Conservation (phyloP, 92 coral and sea anemone genomes). For the Meandrina meandrites region DNA sequence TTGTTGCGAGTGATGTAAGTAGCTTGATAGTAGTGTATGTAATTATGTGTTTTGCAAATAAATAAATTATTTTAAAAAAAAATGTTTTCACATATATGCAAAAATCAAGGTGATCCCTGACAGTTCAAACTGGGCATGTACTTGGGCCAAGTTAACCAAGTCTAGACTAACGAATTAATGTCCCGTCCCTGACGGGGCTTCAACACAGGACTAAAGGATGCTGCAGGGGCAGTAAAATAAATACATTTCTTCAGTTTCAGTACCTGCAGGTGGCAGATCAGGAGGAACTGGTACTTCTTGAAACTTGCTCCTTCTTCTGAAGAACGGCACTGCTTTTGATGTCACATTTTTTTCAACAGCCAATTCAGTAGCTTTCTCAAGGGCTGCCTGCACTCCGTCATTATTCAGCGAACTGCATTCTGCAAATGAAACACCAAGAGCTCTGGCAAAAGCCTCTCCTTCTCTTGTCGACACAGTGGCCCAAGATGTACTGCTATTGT, state of each 20-base stretch:
- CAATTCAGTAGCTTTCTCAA: slow-evolving; percentile 52
- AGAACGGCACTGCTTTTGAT: slow-evolving; percentile 26
- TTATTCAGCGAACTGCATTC: slow-evolving; percentile 69
- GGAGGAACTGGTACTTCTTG: slow-evolving; percentile 76
- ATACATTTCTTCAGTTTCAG: neutral
- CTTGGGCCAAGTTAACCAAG: too few species aligned
- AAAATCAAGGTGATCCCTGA: too few species aligned
- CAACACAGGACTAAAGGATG: too few species aligned
- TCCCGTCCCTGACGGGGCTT: too few species aligned
- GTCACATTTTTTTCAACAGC: slow-evolving; percentile 10
- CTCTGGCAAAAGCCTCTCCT: slow-evolving; percentile 47
- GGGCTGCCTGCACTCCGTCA: slow-evolving; percentile 57
- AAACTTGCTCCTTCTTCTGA: slow-evolving; percentile 20
- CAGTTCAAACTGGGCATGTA: too few species aligned
- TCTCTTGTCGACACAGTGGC: slow-evolving; percentile 36
- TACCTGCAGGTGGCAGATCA: slow-evolving; percentile 84
- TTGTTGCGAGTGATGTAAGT: too few species aligned
- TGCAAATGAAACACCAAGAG: slow-evolving; percentile 48
- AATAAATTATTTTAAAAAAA: too few species aligned
- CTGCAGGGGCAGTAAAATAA: too few species aligned
- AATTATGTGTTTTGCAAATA: too few species aligned
- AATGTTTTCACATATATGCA: too few species aligned
- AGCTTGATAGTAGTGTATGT: too few species aligned
- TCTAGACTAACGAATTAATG: too few species aligned
- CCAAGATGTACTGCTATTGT: neutral